Evolutionary conservation across 2,888 invertebrate genomes (phyloP).

Genomic region (Nephrotoma flavescens): DNA sequence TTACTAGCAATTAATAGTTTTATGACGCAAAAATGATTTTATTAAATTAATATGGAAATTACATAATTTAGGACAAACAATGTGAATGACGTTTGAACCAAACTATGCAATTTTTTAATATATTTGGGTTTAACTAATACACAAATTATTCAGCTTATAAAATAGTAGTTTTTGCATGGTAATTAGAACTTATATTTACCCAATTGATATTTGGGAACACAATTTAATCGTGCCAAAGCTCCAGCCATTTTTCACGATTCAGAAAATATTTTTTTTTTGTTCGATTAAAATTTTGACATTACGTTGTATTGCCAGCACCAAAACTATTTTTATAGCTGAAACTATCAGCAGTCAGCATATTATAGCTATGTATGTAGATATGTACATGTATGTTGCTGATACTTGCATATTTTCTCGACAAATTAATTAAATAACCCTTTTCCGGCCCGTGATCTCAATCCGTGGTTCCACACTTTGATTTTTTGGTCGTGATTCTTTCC

Average conservation of each 20-base stretch:
- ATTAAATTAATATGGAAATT: not conserved
- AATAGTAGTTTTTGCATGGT: not conserved
- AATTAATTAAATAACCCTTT: too few species aligned
- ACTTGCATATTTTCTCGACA: too few species aligned
- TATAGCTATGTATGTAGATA: too few species aligned
- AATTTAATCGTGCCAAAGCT: conserved; percentile 50
- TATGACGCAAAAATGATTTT: not conserved
- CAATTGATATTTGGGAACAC: conserved; percentile 40
- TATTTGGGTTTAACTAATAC: too few species aligned
- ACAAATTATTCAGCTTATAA: not conserved
- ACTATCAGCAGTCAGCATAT: not conserved
- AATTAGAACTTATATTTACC: conserved; percentile 34
- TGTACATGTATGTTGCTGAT: too few species aligned
- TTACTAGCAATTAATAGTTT: not conserved
- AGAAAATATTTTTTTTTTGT: not conserved
- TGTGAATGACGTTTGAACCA: not conserved
- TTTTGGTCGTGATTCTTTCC: too few species aligned
- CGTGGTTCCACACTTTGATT: too few species aligned
- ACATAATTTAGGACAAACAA: not conserved
- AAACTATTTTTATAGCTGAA: not conserved
- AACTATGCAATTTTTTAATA: too few species aligned
- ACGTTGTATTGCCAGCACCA: not conserved
- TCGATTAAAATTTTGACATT: not conserved
- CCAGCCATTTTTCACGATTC: conserved; percentile 50
- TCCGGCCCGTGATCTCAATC: too few species aligned